Evolutionary conservation across 2,797 vertebrate genomes (phyloP).

Genomic region (Eulemur albifrons): DNA sequence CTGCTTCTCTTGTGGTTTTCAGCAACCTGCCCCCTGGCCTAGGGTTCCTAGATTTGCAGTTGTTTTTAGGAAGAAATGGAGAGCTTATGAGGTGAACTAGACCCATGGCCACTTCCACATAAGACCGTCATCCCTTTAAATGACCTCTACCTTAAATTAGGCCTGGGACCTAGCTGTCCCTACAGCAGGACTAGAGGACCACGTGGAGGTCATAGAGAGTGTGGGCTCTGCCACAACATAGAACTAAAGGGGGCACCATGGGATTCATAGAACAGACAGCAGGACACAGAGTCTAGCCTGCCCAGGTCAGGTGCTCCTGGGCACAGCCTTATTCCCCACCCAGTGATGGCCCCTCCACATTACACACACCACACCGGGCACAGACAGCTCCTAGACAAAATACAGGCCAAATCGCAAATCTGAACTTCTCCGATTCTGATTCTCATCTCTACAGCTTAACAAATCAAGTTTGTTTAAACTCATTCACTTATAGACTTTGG

Average conservation of each 20-base stretch:
- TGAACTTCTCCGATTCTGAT: not conserved
- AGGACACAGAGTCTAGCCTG: not conserved
- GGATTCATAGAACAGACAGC: not conserved
- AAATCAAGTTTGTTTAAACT: conserved; percentile 48
- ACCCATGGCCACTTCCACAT: not conserved
- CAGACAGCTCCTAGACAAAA: not conserved
- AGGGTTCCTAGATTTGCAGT: not conserved
- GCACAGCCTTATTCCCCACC: not conserved
- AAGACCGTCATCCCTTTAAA: not conserved
- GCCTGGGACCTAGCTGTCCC: not conserved
- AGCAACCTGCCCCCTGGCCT: not conserved
- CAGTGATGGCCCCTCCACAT: not conserved
- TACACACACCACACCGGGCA: not conserved
- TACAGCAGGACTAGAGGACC: not conserved
- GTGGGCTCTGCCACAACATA: not conserved
- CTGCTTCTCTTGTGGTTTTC: not conserved
- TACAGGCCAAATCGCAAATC: not conserved
- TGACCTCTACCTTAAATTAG: not conserved
- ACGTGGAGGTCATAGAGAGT: not conserved
- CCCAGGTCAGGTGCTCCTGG: not conserved
- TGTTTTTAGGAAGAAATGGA: not conserved
- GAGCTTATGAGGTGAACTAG: not conserved
- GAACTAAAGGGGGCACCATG: not conserved
- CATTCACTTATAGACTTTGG: conserved; percentile 27
- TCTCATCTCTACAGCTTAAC: not conserved